Conservation (phyloP, 2,113 vertebrate genomes). For the Ceyx cyanopectus region DNA sequence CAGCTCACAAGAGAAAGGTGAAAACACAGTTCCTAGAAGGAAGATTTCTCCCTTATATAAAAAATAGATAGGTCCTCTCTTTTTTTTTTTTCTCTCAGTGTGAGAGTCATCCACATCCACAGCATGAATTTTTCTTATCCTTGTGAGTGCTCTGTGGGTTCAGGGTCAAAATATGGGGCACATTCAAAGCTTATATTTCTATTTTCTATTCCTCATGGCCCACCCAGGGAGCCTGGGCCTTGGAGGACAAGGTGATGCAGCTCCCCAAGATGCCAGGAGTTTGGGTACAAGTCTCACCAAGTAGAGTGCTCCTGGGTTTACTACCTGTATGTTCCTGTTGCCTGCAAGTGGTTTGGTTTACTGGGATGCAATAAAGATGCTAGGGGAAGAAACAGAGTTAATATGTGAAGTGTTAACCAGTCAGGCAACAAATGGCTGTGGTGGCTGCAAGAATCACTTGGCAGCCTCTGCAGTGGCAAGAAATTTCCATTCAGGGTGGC, state of each 20-base stretch:
- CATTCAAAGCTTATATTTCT: neutral
- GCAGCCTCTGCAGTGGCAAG: neutral
- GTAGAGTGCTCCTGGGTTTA: neutral
- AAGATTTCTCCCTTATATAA: neutral
- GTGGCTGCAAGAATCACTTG: neutral
- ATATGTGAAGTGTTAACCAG: constrained; percentile 18
- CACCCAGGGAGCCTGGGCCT: neutral
- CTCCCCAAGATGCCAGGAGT: neutral
- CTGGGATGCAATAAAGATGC: neutral
- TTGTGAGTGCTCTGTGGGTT: neutral
- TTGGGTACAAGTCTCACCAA: neutral
- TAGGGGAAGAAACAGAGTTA: neutral
- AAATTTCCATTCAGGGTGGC: neutral
- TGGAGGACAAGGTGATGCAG: neutral
- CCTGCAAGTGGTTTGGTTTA: neutral
- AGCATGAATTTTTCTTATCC: neutral
- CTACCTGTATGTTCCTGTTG: neutral
- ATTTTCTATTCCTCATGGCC: neutral
- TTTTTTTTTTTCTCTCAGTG: neutral
- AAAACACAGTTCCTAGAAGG: neutral
- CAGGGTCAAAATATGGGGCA: neutral
- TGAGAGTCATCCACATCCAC: neutral
- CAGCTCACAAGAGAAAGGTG: constrained; percentile 42
- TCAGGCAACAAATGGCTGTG: neutral
- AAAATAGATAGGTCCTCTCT: neutral